Conservation (phyloP, 1,140 invertebrate genomes). For the Teleogryllus occipitalis region DNA sequence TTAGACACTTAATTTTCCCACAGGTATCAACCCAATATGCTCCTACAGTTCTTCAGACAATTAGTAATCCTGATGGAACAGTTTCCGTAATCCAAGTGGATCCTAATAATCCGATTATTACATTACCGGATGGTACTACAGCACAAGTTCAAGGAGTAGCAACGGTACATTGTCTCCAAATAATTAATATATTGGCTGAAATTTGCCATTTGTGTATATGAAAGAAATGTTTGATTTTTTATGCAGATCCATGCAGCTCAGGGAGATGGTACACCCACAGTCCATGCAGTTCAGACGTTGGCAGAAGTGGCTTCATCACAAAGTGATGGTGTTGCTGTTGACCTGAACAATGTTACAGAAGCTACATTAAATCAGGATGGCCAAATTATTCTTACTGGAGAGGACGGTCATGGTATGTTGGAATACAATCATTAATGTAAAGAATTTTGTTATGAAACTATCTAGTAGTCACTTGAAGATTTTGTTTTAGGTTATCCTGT, state of each 20-base stretch:
- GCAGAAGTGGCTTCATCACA: slow-evolving; percentile 56
- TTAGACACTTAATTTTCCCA: background rate
- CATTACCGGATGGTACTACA: slow-evolving; percentile 89
- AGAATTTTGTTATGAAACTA: background rate
- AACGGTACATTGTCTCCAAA: slow-evolving; percentile 46
- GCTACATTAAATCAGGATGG: slow-evolving; percentile 82
- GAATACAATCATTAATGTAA: background rate
- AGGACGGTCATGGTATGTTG: slow-evolving; percentile 80
- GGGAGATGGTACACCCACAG: slow-evolving; percentile 55
- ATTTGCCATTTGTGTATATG: too few species aligned
- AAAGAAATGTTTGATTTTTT: too few species aligned
- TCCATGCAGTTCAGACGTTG: slow-evolving; percentile 57
- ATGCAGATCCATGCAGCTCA: slow-evolving; percentile 49
- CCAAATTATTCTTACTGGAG: slow-evolving; percentile 88
- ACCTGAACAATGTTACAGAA: slow-evolving; percentile 80
- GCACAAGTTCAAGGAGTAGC: slow-evolving; percentile 87
- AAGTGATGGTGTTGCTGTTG: slow-evolving; percentile 66
- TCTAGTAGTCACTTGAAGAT: slow-evolving; percentile 22
- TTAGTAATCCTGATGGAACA: slow-evolving; percentile 92
- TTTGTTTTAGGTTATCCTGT: slow-evolving; percentile 61
- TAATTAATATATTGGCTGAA: background rate
- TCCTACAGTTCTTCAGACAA: slow-evolving; percentile 88
- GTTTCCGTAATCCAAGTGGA: slow-evolving; percentile 95
- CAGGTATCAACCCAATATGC: slow-evolving; percentile 67
- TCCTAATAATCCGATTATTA: slow-evolving; percentile 88